Conservation (phyloP, 2,113 vertebrate genomes). For the Centropristis striata region DNA sequence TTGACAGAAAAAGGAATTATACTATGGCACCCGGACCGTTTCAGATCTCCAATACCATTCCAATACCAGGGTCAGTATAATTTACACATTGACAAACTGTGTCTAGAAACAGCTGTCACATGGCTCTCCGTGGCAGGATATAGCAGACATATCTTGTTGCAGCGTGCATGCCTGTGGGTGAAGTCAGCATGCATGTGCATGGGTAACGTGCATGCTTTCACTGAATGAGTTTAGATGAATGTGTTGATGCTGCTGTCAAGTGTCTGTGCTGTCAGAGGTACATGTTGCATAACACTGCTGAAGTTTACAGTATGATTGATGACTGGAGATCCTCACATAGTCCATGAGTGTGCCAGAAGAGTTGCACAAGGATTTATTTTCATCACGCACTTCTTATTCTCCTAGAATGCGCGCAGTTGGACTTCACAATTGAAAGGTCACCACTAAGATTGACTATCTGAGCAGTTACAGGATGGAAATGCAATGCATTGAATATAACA, state of each 20-base stretch:
- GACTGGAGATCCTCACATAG: conserved; percentile 16
- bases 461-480: not conserved
- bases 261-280: not conserved
- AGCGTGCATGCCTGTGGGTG: conserved; percentile 11
- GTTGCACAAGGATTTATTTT: conserved; percentile 23
- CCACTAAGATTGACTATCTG: not conserved
- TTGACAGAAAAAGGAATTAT: no score
- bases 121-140: conserved; percentile 13
- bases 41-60: no score
- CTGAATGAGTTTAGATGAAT: conserved; percentile 37
- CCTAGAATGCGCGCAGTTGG: not conserved
- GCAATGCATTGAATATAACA: no score
- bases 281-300: conserved; percentile 61
- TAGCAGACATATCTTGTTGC: not conserved
- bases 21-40: no score
- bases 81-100: not conserved
- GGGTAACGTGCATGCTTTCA: conserved; percentile 33
- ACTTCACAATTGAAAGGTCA: not conserved
- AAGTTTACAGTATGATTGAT: conserved; percentile 41
- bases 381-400: not conserved
- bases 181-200: conserved; percentile 23
- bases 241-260: conserved; percentile 37
- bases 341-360: conserved; percentile 10
- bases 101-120: conserved; percentile 39
- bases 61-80: not conserved